phyloP scores from a whole-genome alignment of 2,113 vertebrate species.

The Phyllostomus hastatus region DNA sequence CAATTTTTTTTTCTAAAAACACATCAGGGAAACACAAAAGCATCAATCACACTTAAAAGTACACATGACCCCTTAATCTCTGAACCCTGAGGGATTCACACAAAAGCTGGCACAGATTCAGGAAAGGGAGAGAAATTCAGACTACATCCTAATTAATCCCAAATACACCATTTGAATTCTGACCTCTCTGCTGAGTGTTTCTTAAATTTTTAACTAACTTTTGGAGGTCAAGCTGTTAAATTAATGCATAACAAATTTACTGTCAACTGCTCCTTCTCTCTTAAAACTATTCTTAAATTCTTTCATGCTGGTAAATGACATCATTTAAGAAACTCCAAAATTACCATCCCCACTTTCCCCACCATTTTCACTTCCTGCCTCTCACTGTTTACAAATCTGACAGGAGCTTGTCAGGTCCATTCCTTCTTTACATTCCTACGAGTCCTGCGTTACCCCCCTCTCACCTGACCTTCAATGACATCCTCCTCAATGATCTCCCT shows the following conservation, averaged over 20 bases:
- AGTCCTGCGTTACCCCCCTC: not conserved
- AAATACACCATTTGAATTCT: not conserved
- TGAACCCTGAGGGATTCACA: not conserved
- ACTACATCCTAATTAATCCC: not conserved
- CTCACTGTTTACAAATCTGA: not conserved
- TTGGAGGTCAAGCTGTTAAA: not conserved
- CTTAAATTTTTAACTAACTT: not conserved
- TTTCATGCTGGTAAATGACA: not conserved
- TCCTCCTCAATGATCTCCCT: not conserved
- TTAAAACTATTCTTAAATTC: not conserved
- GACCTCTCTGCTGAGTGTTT: not conserved
- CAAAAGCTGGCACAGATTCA: not conserved
- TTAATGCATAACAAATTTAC: not conserved
- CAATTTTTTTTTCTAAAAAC: not conserved
- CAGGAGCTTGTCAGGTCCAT: not conserved
- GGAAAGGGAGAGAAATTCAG: not conserved
- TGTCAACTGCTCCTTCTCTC: not conserved
- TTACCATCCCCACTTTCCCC: not conserved
- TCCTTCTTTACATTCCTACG: not conserved
- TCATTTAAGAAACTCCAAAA: not conserved
- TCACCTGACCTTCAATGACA: not conserved
- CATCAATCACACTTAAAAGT: not conserved
- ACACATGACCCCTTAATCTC: not conserved
- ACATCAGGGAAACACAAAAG: not conserved
- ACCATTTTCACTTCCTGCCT: not conserved